Conservation (phyloP, 2,888 invertebrate genomes). For the Poecilus cupreus region DNA sequence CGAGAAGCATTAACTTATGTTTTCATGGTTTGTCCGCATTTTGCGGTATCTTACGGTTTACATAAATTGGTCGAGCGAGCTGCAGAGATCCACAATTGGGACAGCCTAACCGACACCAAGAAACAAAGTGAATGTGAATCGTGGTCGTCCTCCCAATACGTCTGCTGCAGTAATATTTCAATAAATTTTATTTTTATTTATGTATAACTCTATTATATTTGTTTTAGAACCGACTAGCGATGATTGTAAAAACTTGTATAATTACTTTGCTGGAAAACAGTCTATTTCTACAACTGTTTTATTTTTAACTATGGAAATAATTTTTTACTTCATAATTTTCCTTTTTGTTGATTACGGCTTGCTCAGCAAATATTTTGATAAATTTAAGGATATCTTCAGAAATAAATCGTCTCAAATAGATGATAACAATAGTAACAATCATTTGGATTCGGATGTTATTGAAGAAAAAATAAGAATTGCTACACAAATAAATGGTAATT, state of each 20-base stretch:
- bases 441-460: slow-evolving; percentile 68
- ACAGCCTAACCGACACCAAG: slow-evolving; percentile 64
- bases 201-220: neutral
- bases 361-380: slow-evolving; percentile 56
- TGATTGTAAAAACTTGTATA: slow-evolving; percentile 30
- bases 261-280: slow-evolving; percentile 12
- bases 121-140: slow-evolving; percentile 61
- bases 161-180: slow-evolving; percentile 68
- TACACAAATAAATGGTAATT: slow-evolving; percentile 44
- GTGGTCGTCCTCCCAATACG: slow-evolving; percentile 60
- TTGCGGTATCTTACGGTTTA: slow-evolving; percentile 67
- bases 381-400: neutral
- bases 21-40: slow-evolving; percentile 68
- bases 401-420: slow-evolving; percentile 37
- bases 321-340: slow-evolving; percentile 35
- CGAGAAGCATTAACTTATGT: slow-evolving; percentile 63
- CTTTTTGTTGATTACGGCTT: slow-evolving; percentile 67
- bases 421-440: neutral
- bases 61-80: slow-evolving; percentile 67
- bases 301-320: slow-evolving; percentile 26
- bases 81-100: slow-evolving; percentile 68
- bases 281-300: slow-evolving; percentile 16
- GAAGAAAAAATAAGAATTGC: slow-evolving; percentile 68
- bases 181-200: neutral
- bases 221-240: slow-evolving; percentile 23